Evolutionary conservation across 1,140 invertebrate genomes (phyloP).

Genomic region (Nymphalis io): DNA sequence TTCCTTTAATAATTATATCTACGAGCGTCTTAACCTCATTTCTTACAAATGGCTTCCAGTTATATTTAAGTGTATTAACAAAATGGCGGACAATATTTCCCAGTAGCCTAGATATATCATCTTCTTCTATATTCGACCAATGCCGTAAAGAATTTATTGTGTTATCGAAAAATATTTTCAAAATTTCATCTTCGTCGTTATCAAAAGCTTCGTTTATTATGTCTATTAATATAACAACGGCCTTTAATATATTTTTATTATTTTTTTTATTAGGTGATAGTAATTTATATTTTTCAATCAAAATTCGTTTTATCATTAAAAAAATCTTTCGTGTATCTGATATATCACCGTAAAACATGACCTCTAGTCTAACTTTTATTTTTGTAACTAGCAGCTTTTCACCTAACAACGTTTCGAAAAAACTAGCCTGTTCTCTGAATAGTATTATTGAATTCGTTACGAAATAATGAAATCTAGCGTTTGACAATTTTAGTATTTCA

Average conservation of each 20-base stretch:
- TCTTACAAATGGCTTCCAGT: conserved; percentile 11
- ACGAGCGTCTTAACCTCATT: conserved; percentile 18
- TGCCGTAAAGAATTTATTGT: conserved; percentile 6
- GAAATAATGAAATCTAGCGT: conserved; percentile 15
- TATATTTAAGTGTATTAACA: conserved; percentile 21
- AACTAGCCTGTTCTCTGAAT: conserved; percentile 21
- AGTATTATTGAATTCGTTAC: conserved; percentile 8
- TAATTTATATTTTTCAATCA: conserved; percentile 22
- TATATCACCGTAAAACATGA: conserved; percentile 12
- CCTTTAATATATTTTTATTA: conserved; percentile 16
- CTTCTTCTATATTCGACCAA: background rate
- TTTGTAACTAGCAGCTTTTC: conserved; percentile 5
- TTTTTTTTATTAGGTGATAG: background rate
- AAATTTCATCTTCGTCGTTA: conserved; percentile 16
- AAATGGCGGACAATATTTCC: conserved; percentile 13
- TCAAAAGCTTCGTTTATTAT: conserved; percentile 31
- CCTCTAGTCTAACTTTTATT: conserved; percentile 16
- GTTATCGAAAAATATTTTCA: conserved; percentile 25
- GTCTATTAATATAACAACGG: conserved; percentile 26
- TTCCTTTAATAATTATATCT: conserved; percentile 26
- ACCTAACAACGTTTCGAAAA: conserved; percentile 19
- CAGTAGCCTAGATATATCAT: conserved; percentile 19
- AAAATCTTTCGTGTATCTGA: background rate
- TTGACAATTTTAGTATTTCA: conserved; percentile 28
- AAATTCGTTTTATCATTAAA: background rate